These are phyloP conservation scores for Drosophila setifemur DNA, from an alignment of 1,140 invertebrate genomes.

Conservation along the genomic window DNA sequence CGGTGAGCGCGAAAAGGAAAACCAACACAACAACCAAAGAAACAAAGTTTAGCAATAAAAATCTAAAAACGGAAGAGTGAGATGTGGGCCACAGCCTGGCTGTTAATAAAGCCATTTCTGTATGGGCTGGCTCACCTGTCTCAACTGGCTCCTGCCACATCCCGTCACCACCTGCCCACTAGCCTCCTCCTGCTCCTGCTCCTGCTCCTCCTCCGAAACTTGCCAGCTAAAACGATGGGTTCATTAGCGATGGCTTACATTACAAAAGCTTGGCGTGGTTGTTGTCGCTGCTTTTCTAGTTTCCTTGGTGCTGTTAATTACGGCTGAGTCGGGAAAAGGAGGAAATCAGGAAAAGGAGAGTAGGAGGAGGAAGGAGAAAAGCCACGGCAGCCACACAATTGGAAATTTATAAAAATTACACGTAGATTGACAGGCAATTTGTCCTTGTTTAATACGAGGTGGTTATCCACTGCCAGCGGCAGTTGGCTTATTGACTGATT, in stretches of 20 bases:
- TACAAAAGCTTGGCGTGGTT: conserved; percentile 38
- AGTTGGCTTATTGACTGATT: conserved; percentile 60
- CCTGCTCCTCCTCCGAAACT: not conserved
- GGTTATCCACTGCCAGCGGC: conserved; percentile 45
- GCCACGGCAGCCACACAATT: conserved; percentile 29
- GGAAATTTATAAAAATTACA: conserved; percentile 80
- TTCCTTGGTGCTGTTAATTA: conserved; percentile 69
- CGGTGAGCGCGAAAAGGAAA: conserved; percentile 29
- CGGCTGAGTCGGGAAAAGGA: conserved; percentile 21
- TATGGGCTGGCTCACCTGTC: conserved; percentile 53
- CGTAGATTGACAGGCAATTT: conserved; percentile 79
- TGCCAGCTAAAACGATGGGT: conserved; percentile 47
- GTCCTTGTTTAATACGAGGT: conserved; percentile 62
- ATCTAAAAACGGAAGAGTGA: conserved; percentile 54
- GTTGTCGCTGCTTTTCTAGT: conserved; percentile 41
- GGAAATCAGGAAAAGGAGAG: not conserved
- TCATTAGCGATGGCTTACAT: conserved; percentile 70
- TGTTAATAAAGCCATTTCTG: conserved; percentile 75
- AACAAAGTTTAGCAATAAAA: conserved; percentile 80
- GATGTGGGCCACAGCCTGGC: conserved; percentile 7
- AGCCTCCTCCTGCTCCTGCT: not conserved
- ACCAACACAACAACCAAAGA: conserved; percentile 31
- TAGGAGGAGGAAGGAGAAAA: not conserved
- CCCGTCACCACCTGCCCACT: not conserved
- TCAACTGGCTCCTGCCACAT: conserved; percentile 14